A percentile compares a stretch with the other conserved stretches of the same genome.
Conservation (phyloP, 2,113 vertebrate genomes). For the Sakesphorus luctuosus region DNA sequence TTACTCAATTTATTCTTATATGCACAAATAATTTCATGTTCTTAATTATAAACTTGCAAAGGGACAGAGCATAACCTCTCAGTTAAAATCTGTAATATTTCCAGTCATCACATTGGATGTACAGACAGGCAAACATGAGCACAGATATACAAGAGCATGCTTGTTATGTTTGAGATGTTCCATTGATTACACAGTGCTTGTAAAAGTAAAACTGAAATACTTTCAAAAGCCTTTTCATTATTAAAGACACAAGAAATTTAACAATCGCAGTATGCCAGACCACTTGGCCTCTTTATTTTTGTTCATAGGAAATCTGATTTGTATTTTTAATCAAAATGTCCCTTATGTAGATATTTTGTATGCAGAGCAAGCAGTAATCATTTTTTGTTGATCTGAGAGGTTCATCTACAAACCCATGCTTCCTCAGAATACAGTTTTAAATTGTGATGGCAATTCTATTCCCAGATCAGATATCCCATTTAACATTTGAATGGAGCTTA, state of each 20-base stretch:
- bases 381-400: neutral
- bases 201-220: neutral
- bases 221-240: neutral
- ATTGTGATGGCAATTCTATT: neutral
- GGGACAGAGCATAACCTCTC: neutral
- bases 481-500: neutral
- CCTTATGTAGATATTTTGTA: neutral
- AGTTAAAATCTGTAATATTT: neutral
- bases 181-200: neutral
- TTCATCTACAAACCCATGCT: neutral
- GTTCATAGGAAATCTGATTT: neutral
- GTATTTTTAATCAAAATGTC: neutral
- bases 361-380: fast-evolving
- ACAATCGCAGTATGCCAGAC: neutral
- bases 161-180: neutral
- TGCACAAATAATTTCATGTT: neutral
- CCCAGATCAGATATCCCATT: neutral
- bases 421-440: neutral
- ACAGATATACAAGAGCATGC: neutral
- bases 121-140: neutral
- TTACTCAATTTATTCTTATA: neutral
- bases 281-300: neutral
- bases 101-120: neutral
- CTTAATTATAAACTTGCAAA: neutral
- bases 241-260: neutral